Base-by-base conservation (phyloP, 2,888 invertebrate genomes). In the Autographa pulchrina region DNA sequence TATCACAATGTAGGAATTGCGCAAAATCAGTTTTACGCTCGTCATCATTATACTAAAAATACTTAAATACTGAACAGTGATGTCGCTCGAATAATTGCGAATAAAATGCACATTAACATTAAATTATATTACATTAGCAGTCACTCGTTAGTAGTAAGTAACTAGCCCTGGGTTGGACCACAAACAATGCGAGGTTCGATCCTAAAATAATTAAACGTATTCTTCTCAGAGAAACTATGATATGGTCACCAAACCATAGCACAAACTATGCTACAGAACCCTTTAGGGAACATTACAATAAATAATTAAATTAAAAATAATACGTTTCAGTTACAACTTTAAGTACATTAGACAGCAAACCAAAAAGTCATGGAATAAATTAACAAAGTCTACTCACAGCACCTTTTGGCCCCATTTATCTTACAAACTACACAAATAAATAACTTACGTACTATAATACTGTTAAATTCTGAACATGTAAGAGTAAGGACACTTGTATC, bases 1-100 rank as follows among this genome's bases (percentile, higher is more conserved):
- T 94, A 95, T 95, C 95, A 95, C 95, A 95, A 92, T 92, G 92
- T 93, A 95, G 95, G 95, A 95, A 95, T 94, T 86, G 91, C 94
- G 94, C 82, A 90, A 86, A 83, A 20, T 84, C 64, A 60, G 48
- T 11, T 82, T 85, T 84, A 89, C 93, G 93, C 91, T 52, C 72
- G 75, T 81, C 60, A 72, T 81, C 60, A 72, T 75, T 68, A 77
- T 38, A 73, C 73, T 84, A 77, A 69, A 35, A 62, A 64, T 78
- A 80, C 67, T 75, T 73, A 77, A 75, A 82, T 74, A 78, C 75
- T 80, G 84, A 82, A 79, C 70, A 71, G 80, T 69, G 79, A 84
- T 73, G 74, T 77, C 73, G 71, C 63, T 60, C 68, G 60, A 64
- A 67, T 62, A 56, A 59, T 59, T 60, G 72, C 71, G 68, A 76